phyloP scores from a whole-genome alignment of 2,888 invertebrate genomes.

The Trypoxylon attenuatum region DNA sequence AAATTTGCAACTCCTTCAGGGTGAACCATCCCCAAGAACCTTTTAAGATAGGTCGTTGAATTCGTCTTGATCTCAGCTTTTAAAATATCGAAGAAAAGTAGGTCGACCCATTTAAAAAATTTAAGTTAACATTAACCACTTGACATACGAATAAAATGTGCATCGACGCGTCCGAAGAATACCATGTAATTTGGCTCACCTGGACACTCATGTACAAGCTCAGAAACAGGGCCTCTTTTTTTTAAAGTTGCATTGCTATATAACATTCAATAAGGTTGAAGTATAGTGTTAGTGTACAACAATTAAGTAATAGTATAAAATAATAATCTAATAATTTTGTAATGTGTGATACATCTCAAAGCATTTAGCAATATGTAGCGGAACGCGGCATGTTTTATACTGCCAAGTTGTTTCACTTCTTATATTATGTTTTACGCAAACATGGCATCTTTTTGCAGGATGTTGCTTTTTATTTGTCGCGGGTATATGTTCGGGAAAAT shows the following conservation, averaged over 20 bases:
- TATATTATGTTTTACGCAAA: conserved; percentile 17
- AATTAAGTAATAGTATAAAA: conserved; percentile 13
- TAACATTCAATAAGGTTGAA: conserved; percentile 15
- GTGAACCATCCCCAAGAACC: too few species aligned
- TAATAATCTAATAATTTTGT: conserved; percentile 17
- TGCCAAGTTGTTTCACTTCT: conserved; percentile 13
- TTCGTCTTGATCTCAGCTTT: too few species aligned
- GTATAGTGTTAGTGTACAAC: conserved; percentile 4
- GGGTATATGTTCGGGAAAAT: conserved; percentile 36
- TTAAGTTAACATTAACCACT: too few species aligned
- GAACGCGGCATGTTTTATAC: conserved; percentile 9
- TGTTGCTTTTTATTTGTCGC: conserved; percentile 23
- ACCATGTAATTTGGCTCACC: too few species aligned
- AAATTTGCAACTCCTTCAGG: too few species aligned
- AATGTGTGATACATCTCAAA: conserved; percentile 13
- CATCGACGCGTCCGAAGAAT: too few species aligned
- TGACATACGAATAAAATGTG: too few species aligned
- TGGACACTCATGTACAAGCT: conserved; percentile 12
- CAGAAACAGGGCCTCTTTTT: conserved; percentile 16
- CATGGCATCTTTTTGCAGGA: conserved; percentile 19
- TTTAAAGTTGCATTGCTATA: conserved; percentile 9
- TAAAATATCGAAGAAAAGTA: too few species aligned
- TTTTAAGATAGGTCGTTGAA: too few species aligned
- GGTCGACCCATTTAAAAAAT: too few species aligned
- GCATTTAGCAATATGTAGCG: conserved; percentile 14